phyloP scores from a whole-genome alignment of 2,797 vertebrate species.

The Leuciscus waleckii region DNA sequence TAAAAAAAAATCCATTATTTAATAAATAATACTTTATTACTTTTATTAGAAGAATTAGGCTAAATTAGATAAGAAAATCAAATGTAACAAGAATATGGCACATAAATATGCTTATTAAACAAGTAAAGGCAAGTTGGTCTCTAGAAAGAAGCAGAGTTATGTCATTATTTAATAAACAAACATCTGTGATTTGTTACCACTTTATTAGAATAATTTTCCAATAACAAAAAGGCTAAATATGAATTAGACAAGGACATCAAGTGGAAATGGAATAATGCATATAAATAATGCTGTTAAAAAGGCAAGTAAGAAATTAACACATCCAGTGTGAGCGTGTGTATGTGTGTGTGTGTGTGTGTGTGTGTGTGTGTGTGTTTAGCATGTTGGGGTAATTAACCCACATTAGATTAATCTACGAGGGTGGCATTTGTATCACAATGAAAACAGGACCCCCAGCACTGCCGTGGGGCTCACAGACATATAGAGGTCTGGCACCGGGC shows the following conservation, averaged over 20 bases:
- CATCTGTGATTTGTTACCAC: neutral
- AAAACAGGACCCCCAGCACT: conserved; percentile 55
- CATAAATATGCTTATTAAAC: neutral
- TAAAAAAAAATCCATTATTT: neutral
- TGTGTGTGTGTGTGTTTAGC: conserved; percentile 42
- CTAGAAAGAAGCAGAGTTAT: neutral
- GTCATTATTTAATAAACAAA: neutral
- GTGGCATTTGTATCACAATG: conserved; percentile 61
- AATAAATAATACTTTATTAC: neutral
- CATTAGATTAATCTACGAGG: conserved; percentile 62
- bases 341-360: neutral
- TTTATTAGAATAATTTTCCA: neutral
- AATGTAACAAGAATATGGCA: neutral
- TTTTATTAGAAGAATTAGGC: neutral
- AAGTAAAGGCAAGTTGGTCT: no score
- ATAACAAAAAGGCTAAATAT: neutral
- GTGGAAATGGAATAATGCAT: neutral
- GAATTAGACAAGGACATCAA: neutral
- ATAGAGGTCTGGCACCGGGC: conserved; percentile 49
- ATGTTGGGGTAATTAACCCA: conserved; percentile 59
- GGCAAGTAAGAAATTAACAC: conserved; percentile 33
- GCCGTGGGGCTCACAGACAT: conserved; percentile 50
- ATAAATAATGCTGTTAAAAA: conserved; percentile 28
- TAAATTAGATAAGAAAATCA: neutral
- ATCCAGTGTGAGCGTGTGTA: neutral